Evolutionary conservation across 2,888 invertebrate species (phyloP).

Genomic region (Coleophora flavipennella): DNA sequence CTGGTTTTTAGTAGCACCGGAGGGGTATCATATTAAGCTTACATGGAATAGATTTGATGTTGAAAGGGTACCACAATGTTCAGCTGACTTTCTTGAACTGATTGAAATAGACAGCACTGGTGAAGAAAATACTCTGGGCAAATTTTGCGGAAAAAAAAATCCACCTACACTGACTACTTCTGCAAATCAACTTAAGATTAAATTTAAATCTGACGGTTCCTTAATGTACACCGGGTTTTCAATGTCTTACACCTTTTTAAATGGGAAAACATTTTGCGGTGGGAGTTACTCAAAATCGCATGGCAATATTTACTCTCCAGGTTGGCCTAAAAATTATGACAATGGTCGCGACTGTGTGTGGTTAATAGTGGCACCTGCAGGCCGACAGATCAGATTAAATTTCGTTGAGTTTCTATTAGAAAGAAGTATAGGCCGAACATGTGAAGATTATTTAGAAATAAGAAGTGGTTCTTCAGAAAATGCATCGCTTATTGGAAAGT

Average conservation of each 20-base stretch:
- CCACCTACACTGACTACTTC: constrained; percentile 80
- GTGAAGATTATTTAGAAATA: constrained; percentile 54
- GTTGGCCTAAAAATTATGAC: constrained; percentile 83
- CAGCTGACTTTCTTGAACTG: constrained; percentile 79
- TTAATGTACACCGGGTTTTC: constrained; percentile 78
- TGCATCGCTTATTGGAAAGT: constrained; percentile 85
- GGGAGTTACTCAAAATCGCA: constrained; percentile 76
- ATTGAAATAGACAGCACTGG: constrained; percentile 72
- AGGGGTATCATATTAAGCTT: constrained; percentile 78
- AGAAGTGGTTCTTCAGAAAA: constrained; percentile 83
- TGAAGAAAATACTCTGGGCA: constrained; percentile 39
- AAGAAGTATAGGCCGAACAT: constrained; percentile 37
- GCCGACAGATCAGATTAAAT: constrained; percentile 82
- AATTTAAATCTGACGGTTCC: constrained; percentile 75
- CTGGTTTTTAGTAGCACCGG: constrained; percentile 84
- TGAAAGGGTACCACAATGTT: constrained; percentile 73
- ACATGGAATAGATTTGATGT: constrained; percentile 82
- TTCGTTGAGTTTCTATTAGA: constrained; percentile 74
- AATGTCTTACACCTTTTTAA: constrained; percentile 74
- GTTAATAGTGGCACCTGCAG: constrained; percentile 79
- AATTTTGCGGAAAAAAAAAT: constrained; percentile 78
- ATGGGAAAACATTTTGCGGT: constrained; percentile 75
- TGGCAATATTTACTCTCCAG: constrained; percentile 84
- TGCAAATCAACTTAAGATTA: constrained; percentile 78
- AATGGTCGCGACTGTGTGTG: constrained; percentile 83